Base-by-base conservation (phyloP, 2,113 vertebrate genomes). In the Campylomormyrus tamandua region DNA sequence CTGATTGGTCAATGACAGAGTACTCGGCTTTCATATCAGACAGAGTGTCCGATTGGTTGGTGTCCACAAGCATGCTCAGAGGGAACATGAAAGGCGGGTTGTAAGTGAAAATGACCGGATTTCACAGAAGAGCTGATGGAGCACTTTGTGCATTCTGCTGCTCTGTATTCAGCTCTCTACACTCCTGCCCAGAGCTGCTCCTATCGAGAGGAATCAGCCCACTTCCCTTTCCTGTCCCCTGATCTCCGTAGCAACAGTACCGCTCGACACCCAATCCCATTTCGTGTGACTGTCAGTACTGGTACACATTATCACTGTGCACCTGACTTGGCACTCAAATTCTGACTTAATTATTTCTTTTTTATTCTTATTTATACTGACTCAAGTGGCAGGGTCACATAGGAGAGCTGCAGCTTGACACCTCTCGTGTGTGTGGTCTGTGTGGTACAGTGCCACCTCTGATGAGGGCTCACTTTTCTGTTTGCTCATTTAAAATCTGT, bases 181-280 rank as follows among this genome's bases (percentile, higher is more conserved):
- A 91, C 94, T 95, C 92, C 93, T 93, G 89, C 91, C 94, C 95
- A 85, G 87, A 50, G 88, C 89, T 86, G 87, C 90, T 95, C 93
- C 45, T 97, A 97, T 97, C 97, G 96, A 93, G 95, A 97, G 97
- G 96, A 97, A 98, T 96, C 94, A 89, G 96, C 92, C 94, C 95
- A 93, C 94, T 97, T 97, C 97, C 96, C 96, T 95, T 97, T 98
- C 97, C 97, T 97, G 96, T 94, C 94, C 94, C 94, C 92, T 87
- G 91, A 87, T 92, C 4, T 91, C 66, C 92, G 15, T 77, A 27
- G 35, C 35, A 21, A 48, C 58, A 21, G 48, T 66, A 3, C 39
- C 4, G 27, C 17, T 7, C 2, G 24, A 74, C 39, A 70, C 19
- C 42, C 52, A 70, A 9, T 46, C 35, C 48, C 46, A 10, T 77